Conservation (phyloP, 2,113 vertebrate species). For the Cyphomyrus plagiostoma region DNA sequence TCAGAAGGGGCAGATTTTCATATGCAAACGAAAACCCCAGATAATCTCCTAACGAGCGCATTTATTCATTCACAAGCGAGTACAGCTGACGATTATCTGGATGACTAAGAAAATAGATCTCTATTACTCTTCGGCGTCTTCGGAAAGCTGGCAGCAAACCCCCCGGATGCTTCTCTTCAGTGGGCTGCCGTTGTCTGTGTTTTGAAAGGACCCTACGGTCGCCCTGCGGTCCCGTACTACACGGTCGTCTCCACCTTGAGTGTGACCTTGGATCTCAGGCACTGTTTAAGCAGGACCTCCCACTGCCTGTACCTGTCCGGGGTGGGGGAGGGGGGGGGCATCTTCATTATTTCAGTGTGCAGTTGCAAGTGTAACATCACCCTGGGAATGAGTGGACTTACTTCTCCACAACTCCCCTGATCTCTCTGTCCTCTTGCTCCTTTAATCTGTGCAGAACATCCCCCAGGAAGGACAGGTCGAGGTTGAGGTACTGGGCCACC, state of each 20-base stretch:
- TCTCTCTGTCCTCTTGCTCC: not conserved
- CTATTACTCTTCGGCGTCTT: not conserved
- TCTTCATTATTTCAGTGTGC: not conserved
- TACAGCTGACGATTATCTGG: not conserved
- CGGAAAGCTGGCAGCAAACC: not conserved
- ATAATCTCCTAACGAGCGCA: not conserved
- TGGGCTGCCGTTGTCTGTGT: not conserved
- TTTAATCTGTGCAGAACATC: not conserved
- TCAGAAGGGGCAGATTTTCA: not conserved
- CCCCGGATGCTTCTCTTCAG: not conserved
- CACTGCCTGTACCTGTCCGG: constrained; percentile 65
- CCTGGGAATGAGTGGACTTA: not conserved
- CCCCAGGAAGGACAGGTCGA: not conserved
- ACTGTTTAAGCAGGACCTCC: constrained; percentile 59
- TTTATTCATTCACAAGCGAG: not conserved
- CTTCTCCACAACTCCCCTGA: not conserved
- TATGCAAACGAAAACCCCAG: not conserved
- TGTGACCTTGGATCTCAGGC: constrained; percentile 51
- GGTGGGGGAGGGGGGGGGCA: not conserved
- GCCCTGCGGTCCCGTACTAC: constrained; percentile 35
- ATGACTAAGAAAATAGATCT: not conserved
- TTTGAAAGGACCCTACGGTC: not conserved
- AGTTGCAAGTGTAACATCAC: not conserved
- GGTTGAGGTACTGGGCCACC: constrained; percentile 15
- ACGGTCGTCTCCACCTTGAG: constrained; percentile 76